Percentiles rank a stretch among this genome's conserved stretches.
Conservation (phyloP, 2,888 invertebrate genomes). For the Agrotis exclamationis region DNA sequence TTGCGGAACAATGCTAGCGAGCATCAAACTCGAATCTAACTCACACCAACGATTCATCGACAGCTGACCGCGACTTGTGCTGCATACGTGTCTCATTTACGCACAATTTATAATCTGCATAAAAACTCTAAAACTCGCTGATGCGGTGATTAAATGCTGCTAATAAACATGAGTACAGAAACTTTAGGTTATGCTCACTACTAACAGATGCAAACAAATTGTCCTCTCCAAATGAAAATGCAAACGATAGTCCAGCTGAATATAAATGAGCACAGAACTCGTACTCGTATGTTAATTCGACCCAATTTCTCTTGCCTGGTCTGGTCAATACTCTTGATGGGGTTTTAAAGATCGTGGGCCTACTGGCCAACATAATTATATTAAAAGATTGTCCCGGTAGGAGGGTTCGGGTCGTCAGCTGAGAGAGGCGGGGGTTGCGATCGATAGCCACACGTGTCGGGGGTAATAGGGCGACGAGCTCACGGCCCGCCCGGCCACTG, state of each 20-base stretch:
- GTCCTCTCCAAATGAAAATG: slow-evolving; percentile 7
- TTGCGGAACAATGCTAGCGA: slow-evolving; percentile 82
- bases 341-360: slow-evolving; percentile 25
- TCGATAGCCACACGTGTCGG: slow-evolving; percentile 75
- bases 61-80: slow-evolving; percentile 70
- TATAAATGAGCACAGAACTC: slow-evolving; percentile 16
- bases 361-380: slow-evolving; percentile 10
- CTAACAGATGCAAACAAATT: background rate
- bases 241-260: slow-evolving; percentile 16
- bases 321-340: slow-evolving; percentile 45
- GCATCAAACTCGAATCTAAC: slow-evolving; percentile 74
- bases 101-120: slow-evolving; percentile 9
- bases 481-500: slow-evolving; percentile 49
- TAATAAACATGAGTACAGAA: slow-evolving; percentile 23
- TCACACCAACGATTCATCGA: slow-evolving; percentile 70
- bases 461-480: slow-evolving; percentile 69
- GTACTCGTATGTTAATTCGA: slow-evolving; percentile 25
- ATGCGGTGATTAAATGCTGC: background rate
- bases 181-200: background rate
- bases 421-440: slow-evolving; percentile 61
- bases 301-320: slow-evolving; percentile 2
- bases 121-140: slow-evolving; percentile 2
- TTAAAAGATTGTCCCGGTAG: slow-evolving; percentile 10
- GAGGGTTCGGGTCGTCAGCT: slow-evolving; percentile 48
- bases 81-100: slow-evolving; percentile 37